phyloP scores from a whole-genome alignment of 2,113 vertebrate species.

The Cnemophilus loriae region DNA sequence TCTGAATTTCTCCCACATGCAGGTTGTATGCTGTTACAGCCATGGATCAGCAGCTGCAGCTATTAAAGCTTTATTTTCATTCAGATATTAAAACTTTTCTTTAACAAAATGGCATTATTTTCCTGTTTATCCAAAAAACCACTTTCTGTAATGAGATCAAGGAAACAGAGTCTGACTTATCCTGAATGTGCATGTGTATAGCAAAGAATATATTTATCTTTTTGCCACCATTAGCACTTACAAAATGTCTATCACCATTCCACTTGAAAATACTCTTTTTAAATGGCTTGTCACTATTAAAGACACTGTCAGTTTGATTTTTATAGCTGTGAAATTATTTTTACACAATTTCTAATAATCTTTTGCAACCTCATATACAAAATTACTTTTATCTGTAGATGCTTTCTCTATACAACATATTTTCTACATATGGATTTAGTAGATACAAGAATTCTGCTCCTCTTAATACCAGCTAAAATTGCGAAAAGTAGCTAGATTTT shows the following conservation, averaged over 20 bases:
- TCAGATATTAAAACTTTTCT: neutral
- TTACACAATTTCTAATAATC: neutral
- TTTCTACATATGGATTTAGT: neutral
- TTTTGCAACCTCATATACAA: neutral
- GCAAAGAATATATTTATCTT: neutral
- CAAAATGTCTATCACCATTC: neutral
- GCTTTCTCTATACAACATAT: neutral
- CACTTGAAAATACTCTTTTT: neutral
- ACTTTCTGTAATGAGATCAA: neutral
- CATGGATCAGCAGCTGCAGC: neutral
- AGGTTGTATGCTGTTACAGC: neutral
- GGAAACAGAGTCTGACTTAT: neutral
- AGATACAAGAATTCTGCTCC: neutral
- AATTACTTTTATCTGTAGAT: neutral
- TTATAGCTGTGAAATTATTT: neutral
- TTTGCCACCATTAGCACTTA: neutral
- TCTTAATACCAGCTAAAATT: neutral
- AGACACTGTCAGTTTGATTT: neutral
- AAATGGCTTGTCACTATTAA: neutral
- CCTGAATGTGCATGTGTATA: neutral
- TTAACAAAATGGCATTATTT: neutral
- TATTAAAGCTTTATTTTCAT: slow-evolving; percentile 15
- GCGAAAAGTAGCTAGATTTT: neutral
- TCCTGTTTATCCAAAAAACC: neutral
- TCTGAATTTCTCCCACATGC: neutral